A percentile compares a stretch with the other conserved stretches of the same genome.
Conservation (phyloP, 1,140 invertebrate genomes). For the Aphaenogaster ashmeadi region DNA sequence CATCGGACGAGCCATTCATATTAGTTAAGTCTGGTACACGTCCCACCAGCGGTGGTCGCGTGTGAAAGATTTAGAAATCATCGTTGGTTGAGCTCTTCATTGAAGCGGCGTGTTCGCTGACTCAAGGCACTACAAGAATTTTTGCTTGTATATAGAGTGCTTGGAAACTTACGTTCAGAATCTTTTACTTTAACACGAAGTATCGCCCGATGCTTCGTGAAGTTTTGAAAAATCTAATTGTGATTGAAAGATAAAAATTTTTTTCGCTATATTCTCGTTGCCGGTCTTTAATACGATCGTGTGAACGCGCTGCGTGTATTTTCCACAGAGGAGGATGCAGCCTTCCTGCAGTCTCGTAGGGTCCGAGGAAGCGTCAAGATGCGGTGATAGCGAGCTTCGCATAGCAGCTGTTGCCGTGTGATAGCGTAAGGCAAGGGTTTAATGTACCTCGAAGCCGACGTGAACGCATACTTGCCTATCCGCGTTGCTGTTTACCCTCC, state of each 20-base stretch:
- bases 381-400: constrained; percentile 80
- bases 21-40: constrained; percentile 70
- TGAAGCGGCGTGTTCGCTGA: background rate
- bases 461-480: constrained; percentile 77
- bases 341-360: constrained; percentile 15
- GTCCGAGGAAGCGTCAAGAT: constrained; percentile 74
- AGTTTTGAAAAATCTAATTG: background rate
- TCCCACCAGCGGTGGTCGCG: constrained; percentile 65
- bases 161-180: background rate
- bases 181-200: background rate
- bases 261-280: background rate
- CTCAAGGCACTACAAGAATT: background rate
- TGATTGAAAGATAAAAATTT: background rate
- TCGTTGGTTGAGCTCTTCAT: constrained; percentile 60
- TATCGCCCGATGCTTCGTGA: background rate
- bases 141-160: background rate
- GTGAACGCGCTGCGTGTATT: constrained; percentile 12
- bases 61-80: constrained; percentile 65
- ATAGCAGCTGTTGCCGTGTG: constrained; percentile 82
- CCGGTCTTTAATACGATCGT: background rate
- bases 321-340: constrained; percentile 15
- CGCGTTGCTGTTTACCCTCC: constrained; percentile 76
- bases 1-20: constrained; percentile 69
- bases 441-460: constrained; percentile 78
- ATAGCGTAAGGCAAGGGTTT: constrained; percentile 81